Evolutionary conservation across 2,113 vertebrate genomes (phyloP).

Genomic region (Malurus cyaneus): DNA sequence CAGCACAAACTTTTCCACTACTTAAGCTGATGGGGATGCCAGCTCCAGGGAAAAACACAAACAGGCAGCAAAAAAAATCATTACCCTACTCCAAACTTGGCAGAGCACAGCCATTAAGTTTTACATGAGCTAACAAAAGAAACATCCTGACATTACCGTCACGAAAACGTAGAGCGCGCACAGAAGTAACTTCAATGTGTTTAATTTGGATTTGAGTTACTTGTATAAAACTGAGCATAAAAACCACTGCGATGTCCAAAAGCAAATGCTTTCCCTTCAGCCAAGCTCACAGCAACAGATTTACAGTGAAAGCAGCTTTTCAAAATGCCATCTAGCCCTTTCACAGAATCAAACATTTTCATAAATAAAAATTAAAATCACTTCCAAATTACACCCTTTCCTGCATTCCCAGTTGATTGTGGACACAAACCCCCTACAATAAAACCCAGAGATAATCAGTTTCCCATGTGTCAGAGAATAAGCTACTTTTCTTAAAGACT

Average conservation of each 20-base stretch:
- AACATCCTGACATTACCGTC: conserved; percentile 54
- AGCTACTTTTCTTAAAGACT: conserved; percentile 37
- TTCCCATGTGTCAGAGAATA: conserved; percentile 43
- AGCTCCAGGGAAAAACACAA: conserved; percentile 60
- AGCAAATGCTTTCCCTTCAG: conserved; percentile 62
- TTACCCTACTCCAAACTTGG: conserved; percentile 61
- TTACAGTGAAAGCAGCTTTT: conserved; percentile 52
- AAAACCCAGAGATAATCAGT: conserved; percentile 52
- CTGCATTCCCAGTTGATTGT: conserved; percentile 11
- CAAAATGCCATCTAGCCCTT: conserved; percentile 38
- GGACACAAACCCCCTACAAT: not conserved
- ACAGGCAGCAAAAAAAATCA: conserved; percentile 49
- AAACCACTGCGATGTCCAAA: conserved; percentile 62
- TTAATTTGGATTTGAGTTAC: conserved; percentile 69
- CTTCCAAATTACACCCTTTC: conserved; percentile 44
- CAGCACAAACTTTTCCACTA: conserved; percentile 57
- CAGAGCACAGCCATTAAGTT: conserved; percentile 53
- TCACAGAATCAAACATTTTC: not conserved
- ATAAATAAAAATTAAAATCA: conserved; percentile 43
- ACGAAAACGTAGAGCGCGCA: conserved; percentile 17
- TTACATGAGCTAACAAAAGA: conserved; percentile 72
- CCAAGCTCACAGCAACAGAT: conserved; percentile 31
- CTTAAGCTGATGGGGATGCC: conserved; percentile 34
- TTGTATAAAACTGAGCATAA: conserved; percentile 63
- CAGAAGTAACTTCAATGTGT: conserved; percentile 55